Conservation (phyloP, 2,113 vertebrate species). For the Oreochromis niloticus region DNA sequence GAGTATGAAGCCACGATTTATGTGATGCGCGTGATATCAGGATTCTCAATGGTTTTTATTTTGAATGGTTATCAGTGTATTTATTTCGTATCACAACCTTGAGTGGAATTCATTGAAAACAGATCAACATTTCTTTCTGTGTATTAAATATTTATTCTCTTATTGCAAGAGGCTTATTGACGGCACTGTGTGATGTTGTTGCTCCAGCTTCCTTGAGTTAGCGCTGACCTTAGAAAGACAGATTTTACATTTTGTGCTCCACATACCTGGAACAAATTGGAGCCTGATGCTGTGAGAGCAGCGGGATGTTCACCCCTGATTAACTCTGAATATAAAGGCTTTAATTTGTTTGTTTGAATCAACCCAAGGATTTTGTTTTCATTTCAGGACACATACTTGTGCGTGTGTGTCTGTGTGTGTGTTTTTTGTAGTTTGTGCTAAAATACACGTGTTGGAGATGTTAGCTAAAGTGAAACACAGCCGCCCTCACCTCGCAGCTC, state of each 20-base stretch:
- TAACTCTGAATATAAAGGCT: not conserved
- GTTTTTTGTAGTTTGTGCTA: not conserved
- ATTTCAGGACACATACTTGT: not conserved
- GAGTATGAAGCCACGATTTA: not conserved
- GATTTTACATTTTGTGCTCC: conserved; percentile 44
- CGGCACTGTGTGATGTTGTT: not conserved
- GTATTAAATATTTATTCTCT: not conserved
- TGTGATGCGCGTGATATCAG: not conserved
- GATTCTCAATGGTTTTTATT: not conserved
- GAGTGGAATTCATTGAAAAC: not conserved
- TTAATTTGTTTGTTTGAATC: not conserved
- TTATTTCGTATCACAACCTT: not conserved
- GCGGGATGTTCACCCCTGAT: not conserved
- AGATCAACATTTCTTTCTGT: not conserved
- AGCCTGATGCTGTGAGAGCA: not conserved
- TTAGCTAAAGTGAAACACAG: not conserved
- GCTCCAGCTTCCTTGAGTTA: not conserved
- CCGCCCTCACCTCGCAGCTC: conserved; percentile 13
- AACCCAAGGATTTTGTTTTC: not conserved
- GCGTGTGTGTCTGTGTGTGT: not conserved
- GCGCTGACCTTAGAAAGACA: conserved; percentile 25
- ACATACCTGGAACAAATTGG: conserved; percentile 44
- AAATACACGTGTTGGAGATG: not conserved
- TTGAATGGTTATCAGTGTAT: not conserved
- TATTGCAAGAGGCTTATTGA: not conserved